Percentiles rank a stretch among this genome's conserved stretches.
Conservation (phyloP, 2,113 vertebrate genomes). For the human region DNA sequence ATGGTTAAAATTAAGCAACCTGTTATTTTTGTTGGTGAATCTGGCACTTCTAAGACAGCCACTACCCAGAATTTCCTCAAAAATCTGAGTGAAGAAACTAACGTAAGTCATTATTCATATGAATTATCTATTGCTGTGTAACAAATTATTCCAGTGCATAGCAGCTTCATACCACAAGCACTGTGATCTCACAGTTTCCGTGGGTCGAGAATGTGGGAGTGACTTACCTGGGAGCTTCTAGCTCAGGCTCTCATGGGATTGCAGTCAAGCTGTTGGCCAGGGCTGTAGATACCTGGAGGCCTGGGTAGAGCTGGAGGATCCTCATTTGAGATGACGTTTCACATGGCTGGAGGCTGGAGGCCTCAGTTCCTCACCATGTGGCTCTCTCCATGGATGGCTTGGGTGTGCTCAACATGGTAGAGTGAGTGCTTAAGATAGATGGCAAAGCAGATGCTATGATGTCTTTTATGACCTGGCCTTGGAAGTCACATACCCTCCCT, state of each 20-base stretch:
- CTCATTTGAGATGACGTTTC: background rate
- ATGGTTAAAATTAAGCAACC: constrained; percentile 93
- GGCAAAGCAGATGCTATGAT: fast-evolving
- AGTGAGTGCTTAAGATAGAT: fast-evolving
- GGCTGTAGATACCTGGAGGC: background rate
- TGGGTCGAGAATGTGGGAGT: too few relatives aligned
- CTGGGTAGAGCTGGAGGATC: background rate
- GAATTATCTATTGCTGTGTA: fast-evolving
- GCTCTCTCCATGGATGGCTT: background rate
- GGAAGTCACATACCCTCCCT: fast-evolving
- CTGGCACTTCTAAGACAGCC: constrained; percentile 97
- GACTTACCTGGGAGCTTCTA: background rate
- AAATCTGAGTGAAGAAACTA: constrained; percentile 85
- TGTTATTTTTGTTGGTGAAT: constrained; percentile 95
- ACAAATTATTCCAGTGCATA: fast-evolving
- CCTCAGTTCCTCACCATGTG: fast-evolving
- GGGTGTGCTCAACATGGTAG: background rate
- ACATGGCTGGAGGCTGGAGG: background rate
- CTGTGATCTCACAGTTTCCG: fast-evolving
- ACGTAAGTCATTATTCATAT: constrained; percentile 79
- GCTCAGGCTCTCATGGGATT: background rate
- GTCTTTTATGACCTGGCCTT: background rate
- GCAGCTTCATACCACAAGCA: fast-evolving
- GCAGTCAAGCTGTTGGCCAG: fast-evolving
- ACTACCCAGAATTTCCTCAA: constrained; percentile 94